Evolutionary conservation across 1,140 invertebrate species (phyloP).

Genomic region (Danaus melanippus): DNA sequence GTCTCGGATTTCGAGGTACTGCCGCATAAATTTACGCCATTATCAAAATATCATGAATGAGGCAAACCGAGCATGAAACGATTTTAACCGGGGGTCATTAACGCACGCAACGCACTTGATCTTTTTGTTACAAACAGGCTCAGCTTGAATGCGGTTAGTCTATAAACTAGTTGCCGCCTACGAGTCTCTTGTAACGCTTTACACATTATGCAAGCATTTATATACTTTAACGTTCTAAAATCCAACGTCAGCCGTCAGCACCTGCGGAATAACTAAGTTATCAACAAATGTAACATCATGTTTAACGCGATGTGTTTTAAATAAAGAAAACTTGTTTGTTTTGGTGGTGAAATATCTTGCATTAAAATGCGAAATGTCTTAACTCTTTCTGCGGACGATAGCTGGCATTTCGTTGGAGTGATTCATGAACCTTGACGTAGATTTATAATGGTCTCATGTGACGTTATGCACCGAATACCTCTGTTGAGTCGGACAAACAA

Average conservation of each 20-base stretch:
- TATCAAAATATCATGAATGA: conserved; percentile 66
- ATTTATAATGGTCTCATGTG: conserved; percentile 28
- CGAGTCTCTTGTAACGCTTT: not conserved
- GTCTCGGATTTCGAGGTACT: conserved; percentile 58
- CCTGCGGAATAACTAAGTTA: no score
- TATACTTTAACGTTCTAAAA: not conserved
- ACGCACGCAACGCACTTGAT: conserved; percentile 49
- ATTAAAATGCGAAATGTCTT: conserved; percentile 17
- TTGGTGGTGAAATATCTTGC: conserved; percentile 4
- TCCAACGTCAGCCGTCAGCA: conserved; percentile 2
- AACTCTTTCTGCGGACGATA: conserved; percentile 14
- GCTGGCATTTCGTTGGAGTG: conserved; percentile 19
- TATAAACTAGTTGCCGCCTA: conserved; percentile 10
- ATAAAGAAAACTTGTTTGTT: conserved; percentile 10
- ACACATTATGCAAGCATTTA: no score
- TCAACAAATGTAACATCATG: no score
- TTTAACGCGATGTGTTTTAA: conserved; percentile 3
- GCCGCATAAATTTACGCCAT: conserved; percentile 63
- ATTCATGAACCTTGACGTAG: conserved; percentile 28
- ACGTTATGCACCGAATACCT: conserved; percentile 30
- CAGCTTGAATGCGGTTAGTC: not conserved
- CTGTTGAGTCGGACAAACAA: conserved; percentile 17
- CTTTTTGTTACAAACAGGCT: conserved; percentile 15
- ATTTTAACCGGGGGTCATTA: conserved; percentile 59
- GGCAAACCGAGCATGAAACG: conserved; percentile 50